These are phyloP conservation scores for Cherax quadricarinatus DNA, from an alignment of 1,140 invertebrate species.

Conservation along the genomic window DNA sequence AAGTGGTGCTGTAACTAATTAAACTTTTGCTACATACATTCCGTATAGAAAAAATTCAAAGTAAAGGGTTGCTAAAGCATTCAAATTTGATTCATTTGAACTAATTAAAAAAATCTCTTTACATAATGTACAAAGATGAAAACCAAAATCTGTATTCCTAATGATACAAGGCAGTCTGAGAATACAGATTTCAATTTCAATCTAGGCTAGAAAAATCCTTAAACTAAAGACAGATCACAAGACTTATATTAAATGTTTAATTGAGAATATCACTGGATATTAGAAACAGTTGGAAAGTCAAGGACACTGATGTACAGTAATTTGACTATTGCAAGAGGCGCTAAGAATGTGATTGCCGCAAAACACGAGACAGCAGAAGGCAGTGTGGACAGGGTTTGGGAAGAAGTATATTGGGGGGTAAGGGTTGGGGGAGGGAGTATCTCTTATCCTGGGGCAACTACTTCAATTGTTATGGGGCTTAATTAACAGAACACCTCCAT, in stretches of 20 bases:
- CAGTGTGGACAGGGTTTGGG: slow-evolving; percentile 55
- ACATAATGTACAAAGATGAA: slow-evolving; percentile 70
- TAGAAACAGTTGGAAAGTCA: slow-evolving; percentile 54
- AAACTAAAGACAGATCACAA: slow-evolving; percentile 70
- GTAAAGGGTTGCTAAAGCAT: slow-evolving; percentile 43
- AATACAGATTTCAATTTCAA: slow-evolving; percentile 63
- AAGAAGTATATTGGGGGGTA: slow-evolving; percentile 1
- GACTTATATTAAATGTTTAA: slow-evolving; percentile 62
- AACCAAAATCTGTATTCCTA: slow-evolving; percentile 60
- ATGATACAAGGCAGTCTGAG: slow-evolving; percentile 48
- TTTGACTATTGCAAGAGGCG: slow-evolving; percentile 61
- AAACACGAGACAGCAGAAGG: slow-evolving; percentile 63
- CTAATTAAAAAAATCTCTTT: slow-evolving; percentile 62
- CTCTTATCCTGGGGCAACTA: slow-evolving; percentile 34
- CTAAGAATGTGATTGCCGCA: slow-evolving; percentile 55
- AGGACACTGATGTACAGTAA: slow-evolving; percentile 59
- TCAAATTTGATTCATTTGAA: slow-evolving; percentile 66
- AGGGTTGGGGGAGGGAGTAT: slow-evolving; percentile 1
- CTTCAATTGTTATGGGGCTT: slow-evolving; percentile 26
- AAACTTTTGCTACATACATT: slow-evolving; percentile 36
- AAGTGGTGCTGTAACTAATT: slow-evolving; percentile 37
- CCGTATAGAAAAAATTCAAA: slow-evolving; percentile 46
- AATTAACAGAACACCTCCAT: slow-evolving; percentile 26
- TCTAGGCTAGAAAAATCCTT: slow-evolving; percentile 68
- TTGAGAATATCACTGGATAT: slow-evolving; percentile 66